Conservation (phyloP, 2,113 vertebrate genomes). For the Lanius collurio region DNA sequence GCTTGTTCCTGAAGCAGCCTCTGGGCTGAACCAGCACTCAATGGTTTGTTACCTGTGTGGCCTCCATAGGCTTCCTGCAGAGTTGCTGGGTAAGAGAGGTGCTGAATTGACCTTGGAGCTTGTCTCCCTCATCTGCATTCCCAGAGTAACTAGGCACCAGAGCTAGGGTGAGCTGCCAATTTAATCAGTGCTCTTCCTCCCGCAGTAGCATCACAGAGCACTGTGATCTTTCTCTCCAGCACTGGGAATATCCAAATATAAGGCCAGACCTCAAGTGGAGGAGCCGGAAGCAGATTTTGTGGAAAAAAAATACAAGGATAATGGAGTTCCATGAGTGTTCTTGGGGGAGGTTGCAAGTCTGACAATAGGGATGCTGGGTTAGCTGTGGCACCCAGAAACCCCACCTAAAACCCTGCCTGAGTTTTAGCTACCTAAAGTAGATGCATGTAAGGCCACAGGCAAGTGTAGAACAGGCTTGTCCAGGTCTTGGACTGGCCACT, state of each 20-base stretch:
- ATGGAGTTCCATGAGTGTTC: not conserved
- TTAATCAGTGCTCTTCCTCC: not conserved
- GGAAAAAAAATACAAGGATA: not conserved
- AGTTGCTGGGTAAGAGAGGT: not conserved
- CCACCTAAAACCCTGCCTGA: not conserved
- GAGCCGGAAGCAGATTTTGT: not conserved
- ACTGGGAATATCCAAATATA: not conserved
- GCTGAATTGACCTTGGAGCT: not conserved
- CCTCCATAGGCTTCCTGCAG: not conserved
- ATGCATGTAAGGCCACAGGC: not conserved
- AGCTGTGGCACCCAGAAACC: not conserved
- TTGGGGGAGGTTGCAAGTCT: too few species aligned
- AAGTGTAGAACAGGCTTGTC: not conserved
- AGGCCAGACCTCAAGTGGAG: not conserved
- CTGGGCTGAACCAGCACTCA: not conserved
- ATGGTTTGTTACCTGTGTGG: not conserved
- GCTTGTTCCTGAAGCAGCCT: not conserved
- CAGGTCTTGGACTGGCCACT: not conserved
- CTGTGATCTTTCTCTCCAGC: not conserved
- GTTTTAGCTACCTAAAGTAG: not conserved
- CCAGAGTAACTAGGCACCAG: not conserved
- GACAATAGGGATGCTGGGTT: not conserved
- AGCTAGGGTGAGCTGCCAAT: not conserved
- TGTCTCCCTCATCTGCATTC: not conserved
- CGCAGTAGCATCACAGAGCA: not conserved